Conservation (phyloP, 2,113 vertebrate species). For the Corydoras sp. region DNA sequence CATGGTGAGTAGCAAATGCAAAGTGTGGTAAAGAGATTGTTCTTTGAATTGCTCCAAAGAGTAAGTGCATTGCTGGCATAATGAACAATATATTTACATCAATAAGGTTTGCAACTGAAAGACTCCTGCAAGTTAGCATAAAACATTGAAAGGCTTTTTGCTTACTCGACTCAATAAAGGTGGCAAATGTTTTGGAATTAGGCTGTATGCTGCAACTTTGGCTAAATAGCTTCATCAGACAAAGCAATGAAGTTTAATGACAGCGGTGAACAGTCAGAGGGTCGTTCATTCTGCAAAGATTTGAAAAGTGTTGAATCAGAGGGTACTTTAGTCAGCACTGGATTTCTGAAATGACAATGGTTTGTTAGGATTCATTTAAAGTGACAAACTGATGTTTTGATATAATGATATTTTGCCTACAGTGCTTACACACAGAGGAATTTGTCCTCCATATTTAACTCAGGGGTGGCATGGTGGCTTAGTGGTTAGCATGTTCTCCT, state of each 20-base stretch:
- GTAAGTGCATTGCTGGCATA: slow-evolving; percentile 32
- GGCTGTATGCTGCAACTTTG: background rate
- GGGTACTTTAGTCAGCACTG: no score
- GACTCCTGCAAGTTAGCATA: background rate
- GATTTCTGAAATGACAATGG: no score
- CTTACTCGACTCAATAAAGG: slow-evolving; percentile 13
- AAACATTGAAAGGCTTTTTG: background rate
- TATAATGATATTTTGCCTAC: no score
- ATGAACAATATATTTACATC: slow-evolving; percentile 31
- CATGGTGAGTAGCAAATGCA: background rate
- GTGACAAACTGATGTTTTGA: no score
- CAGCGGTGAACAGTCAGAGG: background rate
- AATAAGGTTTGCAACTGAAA: slow-evolving; percentile 12
- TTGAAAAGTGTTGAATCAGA: no score
- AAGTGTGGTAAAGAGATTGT: background rate
- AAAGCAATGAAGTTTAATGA: slow-evolving; percentile 12
- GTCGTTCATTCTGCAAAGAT: background rate
- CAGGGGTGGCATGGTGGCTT: no score
- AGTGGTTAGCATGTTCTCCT: no score
- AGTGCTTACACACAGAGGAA: no score
- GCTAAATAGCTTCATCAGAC: slow-evolving; percentile 16
- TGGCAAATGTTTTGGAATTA: background rate
- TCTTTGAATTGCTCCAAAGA: background rate
- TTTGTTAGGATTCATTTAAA: no score
- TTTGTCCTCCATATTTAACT: no score